These are phyloP conservation scores for Xestoiulus laeticollis DNA, from an alignment of 2,888 invertebrate species.

Conservation along the genomic window DNA sequence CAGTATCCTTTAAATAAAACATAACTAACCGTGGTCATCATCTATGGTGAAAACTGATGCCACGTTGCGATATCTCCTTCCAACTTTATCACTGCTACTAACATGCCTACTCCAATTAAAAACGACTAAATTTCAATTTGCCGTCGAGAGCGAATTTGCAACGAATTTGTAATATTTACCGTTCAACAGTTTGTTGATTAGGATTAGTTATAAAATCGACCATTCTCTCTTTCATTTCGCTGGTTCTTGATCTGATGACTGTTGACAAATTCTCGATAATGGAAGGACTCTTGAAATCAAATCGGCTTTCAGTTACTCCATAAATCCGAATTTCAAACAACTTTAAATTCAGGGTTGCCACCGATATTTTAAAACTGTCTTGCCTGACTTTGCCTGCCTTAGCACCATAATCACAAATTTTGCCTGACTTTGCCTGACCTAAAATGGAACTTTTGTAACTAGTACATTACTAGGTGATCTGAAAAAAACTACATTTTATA, in stretches of 20 bases:
- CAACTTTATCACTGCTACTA: conserved; percentile 81
- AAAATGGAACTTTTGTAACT: no score
- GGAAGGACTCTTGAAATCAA: conserved; percentile 52
- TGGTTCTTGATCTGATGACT: conserved; percentile 89
- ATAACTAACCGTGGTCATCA: conserved; percentile 76
- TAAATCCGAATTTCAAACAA: background rate
- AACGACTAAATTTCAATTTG: no score
- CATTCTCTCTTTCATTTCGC: conserved; percentile 89
- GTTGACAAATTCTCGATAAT: conserved; percentile 63
- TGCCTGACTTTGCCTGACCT: no score
- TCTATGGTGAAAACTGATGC: conserved; percentile 95
- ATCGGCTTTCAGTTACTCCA: background rate
- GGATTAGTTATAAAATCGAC: conserved; percentile 95
- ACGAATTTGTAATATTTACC: conserved; percentile 61
- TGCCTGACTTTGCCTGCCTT: no score
- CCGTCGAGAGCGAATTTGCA: background rate
- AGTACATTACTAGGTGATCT: no score
- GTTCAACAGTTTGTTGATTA: conserved; percentile 71
- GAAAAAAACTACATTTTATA: no score
- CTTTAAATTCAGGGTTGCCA: no score
- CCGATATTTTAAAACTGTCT: no score
- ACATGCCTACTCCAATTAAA: conserved; percentile 71
- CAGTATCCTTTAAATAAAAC: background rate
- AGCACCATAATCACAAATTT: no score
- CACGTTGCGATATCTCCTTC: conserved; percentile 86